A percentile compares a stretch with the other conserved stretches of the same genome.
Evolutionary conservation across 2,797 vertebrate genomes (phyloP).

Genomic region (Hephaestus fuliginosus): DNA sequence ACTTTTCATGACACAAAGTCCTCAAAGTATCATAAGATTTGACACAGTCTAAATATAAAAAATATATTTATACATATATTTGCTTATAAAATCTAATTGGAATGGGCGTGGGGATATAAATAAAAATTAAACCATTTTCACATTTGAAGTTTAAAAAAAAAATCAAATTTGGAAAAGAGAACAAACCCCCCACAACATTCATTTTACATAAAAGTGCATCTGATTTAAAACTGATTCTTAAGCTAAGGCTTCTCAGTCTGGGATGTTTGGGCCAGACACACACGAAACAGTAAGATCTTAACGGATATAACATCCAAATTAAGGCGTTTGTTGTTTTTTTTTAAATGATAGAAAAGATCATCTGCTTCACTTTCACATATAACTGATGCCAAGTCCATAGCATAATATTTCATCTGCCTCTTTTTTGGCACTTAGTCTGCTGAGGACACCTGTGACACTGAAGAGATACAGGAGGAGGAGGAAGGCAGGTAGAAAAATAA

Average conservation of each 20-base stretch:
- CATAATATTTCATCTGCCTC: background rate
- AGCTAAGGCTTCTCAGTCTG: slow-evolving; percentile 46
- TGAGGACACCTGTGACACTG: slow-evolving; percentile 23
- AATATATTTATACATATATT: slow-evolving; percentile 91
- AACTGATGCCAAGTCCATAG: background rate
- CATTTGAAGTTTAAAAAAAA: slow-evolving; percentile 85
- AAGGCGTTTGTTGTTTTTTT: slow-evolving; percentile 32
- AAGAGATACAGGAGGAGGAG: background rate
- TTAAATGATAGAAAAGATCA: slow-evolving; percentile 12
- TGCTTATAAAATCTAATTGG: slow-evolving; percentile 89
- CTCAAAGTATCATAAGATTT: slow-evolving; percentile 85
- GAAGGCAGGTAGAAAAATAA: slow-evolving; percentile 1
- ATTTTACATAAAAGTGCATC: slow-evolving; percentile 92
- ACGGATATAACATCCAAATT: slow-evolving; percentile 19
- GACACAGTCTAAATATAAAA: slow-evolving; percentile 91
- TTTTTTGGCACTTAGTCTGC: slow-evolving; percentile 41
- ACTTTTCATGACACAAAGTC: slow-evolving; percentile 66
- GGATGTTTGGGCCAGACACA: slow-evolving; percentile 43
- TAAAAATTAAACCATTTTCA: slow-evolving; percentile 90
- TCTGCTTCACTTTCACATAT: slow-evolving; percentile 24
- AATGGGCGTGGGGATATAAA: slow-evolving; percentile 91
- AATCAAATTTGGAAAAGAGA: slow-evolving; percentile 67
- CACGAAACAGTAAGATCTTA: slow-evolving; percentile 9
- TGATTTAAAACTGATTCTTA: slow-evolving; percentile 69
- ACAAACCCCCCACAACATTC: slow-evolving; percentile 90